A percentile compares a stretch with the other conserved stretches of the same genome.
Evolutionary conservation across 2,888 invertebrate species (phyloP).

Genomic region (Timema cristinae): DNA sequence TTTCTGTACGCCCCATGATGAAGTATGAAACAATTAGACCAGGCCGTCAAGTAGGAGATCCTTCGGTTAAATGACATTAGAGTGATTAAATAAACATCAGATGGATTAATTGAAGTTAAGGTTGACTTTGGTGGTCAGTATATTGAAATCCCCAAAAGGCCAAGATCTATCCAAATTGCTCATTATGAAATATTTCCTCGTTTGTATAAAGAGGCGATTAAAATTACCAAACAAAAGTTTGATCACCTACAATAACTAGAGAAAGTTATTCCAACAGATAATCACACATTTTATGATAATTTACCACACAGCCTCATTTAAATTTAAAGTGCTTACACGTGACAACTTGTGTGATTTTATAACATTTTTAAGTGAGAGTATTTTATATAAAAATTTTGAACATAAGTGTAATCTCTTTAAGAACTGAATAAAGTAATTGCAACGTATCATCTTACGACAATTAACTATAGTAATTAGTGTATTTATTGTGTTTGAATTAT

Average conservation of each 20-base stretch:
- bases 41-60: neutral
- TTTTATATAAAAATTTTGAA: too few species aligned
- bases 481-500: too few species aligned
- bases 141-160: neutral
- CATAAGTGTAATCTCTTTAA: too few species aligned
- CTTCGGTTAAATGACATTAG: neutral
- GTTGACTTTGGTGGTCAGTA: neutral
- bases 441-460: too few species aligned
- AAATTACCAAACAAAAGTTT: neutral
- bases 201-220: neutral
- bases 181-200: neutral
- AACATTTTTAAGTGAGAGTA: too few species aligned
- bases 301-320: neutral
- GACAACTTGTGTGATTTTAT: too few species aligned
- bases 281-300: neutral
- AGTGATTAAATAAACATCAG: neutral
- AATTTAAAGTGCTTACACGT: too few species aligned
- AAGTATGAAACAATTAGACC: neutral
- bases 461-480: too few species aligned
- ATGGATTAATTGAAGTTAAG: constrained; percentile 1
- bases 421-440: too few species aligned
- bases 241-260: neutral
- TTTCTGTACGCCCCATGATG: neutral
- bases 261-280: constrained; percentile 2
- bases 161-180: neutral